Base-by-base conservation (phyloP, 1,140 invertebrate species). In the Drosophila rhopaloa region DNA sequence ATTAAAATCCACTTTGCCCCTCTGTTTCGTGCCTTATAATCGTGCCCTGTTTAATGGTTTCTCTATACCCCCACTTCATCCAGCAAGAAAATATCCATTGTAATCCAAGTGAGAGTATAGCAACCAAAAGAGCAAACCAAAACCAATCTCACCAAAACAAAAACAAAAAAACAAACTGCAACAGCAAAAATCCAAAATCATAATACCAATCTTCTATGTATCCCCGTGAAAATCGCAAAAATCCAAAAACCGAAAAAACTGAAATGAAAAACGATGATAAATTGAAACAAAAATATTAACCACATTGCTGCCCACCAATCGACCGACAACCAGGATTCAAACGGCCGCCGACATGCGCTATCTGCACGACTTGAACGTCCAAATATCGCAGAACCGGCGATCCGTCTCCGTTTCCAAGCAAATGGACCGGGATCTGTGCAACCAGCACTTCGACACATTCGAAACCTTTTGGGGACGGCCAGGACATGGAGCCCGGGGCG, bases 391-490 rank as follows among this genome's bases (percentile, higher is more conserved):
- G 53, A 93, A 93, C 38, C 84, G 93, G 10, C 85, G 88, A 55
- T 84, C 86, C 29, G 62, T 81, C 47, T 86, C 80, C 59, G 75
- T 90, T 19, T 75, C 86, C n/a, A 92, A 91, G 77, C 93, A 94
- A 59, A 91, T 93, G 71, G 95, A 95, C 60, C 89, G 93, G 10
- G 94, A 94, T 80, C 93, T 93, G 61, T 93, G 93, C 76, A 92
- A 92, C 62, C 93, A 93, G 73, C 95, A 96, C 81, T 95, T 95
- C 86, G 93, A 94, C 75, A 95, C 95, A 37, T 95, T 95, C 94
- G 93, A 93, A 66, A 93, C 92, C 44, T 94, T 95, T 56, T 96
- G 95, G 95, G 95, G 95, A 29, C 93, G 94, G 41, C 95, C 95
- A 0, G 95, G 95, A 29, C 94, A 95, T 76, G 95, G 95, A 8